Evolutionary conservation across 2,888 invertebrate genomes (phyloP), one percentile per base, ranked within the genome.

Genomic region (Melinaea menophilus): DNA sequence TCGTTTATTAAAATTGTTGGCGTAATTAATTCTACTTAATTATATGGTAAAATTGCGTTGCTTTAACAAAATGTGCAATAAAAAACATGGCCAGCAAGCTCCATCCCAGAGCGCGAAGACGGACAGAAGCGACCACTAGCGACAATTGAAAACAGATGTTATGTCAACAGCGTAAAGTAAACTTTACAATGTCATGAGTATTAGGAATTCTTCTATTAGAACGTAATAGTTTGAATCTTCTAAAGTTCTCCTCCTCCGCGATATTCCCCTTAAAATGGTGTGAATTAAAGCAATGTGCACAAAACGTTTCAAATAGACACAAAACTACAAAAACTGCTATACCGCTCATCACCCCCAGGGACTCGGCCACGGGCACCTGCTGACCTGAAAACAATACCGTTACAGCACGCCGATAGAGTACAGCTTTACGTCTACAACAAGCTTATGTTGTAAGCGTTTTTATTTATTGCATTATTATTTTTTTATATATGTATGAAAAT

Each of bases 291-390:
- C 46, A 35, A 59, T 12, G 13, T 33, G 48, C 47, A 51, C 37
- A 37, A 58, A 45, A 57, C 57, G 64, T 80, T 81, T 79, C 79
- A 80, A 84, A 78, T 82, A 78, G 71, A 80, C 78, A 75, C 78
- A 72, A 62, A 68, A 65, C 68, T 68, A 64, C 65, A 74, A 69
- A 67, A 66, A 68, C 61, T 71, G 69, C 67, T 73, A 78, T 89
- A 90, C 89, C 88, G 80, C 84, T 85, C 89, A 89, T 90, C 68
- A 87, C 85, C 80, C 89, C 89, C 71, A 90, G 85, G 13, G 89
- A 90, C 79, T 89, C 88, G 57, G 89, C 87, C 68, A 90, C 88
- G 7, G 89, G 89, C 75, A 89, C 88, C 87, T 90, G 89, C 84
- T 89, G 89, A 79, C 88, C 89, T 90, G 89, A 69, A 82, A 84